These are phyloP conservation scores for Sylvilagus bachmani DNA, from an alignment of 2,113 vertebrate species.

Conservation along the genomic window DNA sequence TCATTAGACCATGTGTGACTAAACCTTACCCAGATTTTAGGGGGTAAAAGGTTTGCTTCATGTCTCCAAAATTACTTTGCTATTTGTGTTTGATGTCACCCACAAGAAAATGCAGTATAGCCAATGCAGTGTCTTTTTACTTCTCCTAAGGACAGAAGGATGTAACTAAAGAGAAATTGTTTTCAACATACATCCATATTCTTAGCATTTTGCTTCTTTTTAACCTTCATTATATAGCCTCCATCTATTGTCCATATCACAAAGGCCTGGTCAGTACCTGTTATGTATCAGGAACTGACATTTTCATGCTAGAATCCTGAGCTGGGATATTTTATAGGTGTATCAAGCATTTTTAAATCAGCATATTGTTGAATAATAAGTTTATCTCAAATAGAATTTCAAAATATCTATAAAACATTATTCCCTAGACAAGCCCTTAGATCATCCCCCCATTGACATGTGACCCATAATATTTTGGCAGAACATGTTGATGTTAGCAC, in stretches of 20 bases:
- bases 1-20: background rate
- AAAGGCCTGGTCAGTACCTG: background rate
- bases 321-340: background rate
- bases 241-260: background rate
- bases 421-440: background rate
- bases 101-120: constrained; percentile 31
- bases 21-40: background rate
- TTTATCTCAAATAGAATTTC: background rate
- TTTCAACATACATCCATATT: background rate
- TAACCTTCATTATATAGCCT: background rate
- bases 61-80: background rate
- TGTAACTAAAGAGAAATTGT: constrained; percentile 28
- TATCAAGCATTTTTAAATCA: constrained; percentile 37
- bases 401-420: background rate
- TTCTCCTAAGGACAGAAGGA: constrained; percentile 27
- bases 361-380: constrained; percentile 16
- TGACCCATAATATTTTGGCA: background rate
- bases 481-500: background rate
- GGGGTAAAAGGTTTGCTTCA: background rate
- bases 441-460: background rate
- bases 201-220: background rate
- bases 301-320: background rate
- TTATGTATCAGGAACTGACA: background rate
- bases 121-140: background rate
- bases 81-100: background rate